Base-by-base conservation (phyloP, 2,797 vertebrate species). In the Enteromius treurensis region DNA sequence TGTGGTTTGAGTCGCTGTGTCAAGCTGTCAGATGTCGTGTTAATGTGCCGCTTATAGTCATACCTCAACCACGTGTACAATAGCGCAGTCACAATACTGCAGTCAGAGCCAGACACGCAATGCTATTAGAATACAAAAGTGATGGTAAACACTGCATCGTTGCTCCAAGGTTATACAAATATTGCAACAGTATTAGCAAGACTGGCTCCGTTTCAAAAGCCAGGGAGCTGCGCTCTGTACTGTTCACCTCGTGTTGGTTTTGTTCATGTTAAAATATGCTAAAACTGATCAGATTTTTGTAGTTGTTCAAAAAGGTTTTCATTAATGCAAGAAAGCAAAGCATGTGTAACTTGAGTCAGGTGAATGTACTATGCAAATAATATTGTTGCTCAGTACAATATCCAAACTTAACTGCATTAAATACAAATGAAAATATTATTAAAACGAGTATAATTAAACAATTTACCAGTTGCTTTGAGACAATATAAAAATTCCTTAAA, bases 151-250 rank as follows among this genome's bases (percentile, higher is more conserved):
- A 0, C 37, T 10, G 26, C 79, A 6, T 23, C 15, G 17, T 60
- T 49, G 19, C 29, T 64, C 58, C 55, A 81, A 74, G 42, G 69
- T 74, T 64, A 74, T 23, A 60, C 55, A 64, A 62, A 74, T 49
- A 62, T 34, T 34, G 26, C 53, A n/a, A 69, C 65, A 69, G 21
- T 11, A 8, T 68, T 51, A 79, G 47, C 64, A 79, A 23, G 11
- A 67, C 17, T 11, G 51, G 77, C 62, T 37, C 13, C 0, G 62
- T 51, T 37, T 49, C 21, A 37, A 9, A 34, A 1, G 23, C 58
- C 26, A 23, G 40, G 19, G 1, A 29, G 14, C 0, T 15, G 17
- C 42, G 19, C 14, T 29, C 42, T 23, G 3, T 40, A 19, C 34
- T 37, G 14, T 37, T n/a, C 15, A 60, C 6, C n/a, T 42, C 4